Base-by-base conservation (phyloP, 64 coral and sea anemone genomes). In the Montipora foliosa region DNA sequence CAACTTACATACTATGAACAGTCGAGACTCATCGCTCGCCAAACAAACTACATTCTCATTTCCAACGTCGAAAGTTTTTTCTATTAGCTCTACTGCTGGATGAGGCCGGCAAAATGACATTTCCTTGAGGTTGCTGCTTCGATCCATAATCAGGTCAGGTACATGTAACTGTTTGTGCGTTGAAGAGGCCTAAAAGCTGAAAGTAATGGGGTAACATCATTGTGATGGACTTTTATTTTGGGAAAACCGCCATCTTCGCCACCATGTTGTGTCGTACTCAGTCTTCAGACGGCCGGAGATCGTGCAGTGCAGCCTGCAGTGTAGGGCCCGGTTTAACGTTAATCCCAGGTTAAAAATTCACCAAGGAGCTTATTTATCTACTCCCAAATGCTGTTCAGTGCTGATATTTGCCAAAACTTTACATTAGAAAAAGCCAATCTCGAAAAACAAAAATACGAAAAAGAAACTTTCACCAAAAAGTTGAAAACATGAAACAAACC, bases 1-100 rank as follows among this genome's bases (percentile, higher is more conserved):
- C 47, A 93, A 19, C 77, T 93, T 70, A 44, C 80, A 87, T 19
- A 84, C 92, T 6, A 93, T 75, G 47, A 93, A 93, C 17, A 80
- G 6, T 25, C 87, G 87, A 15, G 83, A 80, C 11, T 73, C 44
- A 14, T 74, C 48, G n/a, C 67, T 88, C 15, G 84, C 47, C 20
- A 88, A 50, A 70, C 92, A 93, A n/a, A 88, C 21, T 21, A 75
- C 84, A 80, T 84, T 88, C 4, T 21, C 47, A 11, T 46, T 17
- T 9, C 75, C 75, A 1, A 5, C 20, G 0, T 62, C 74, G 75
- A 88, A 58, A 20, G 68, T 47, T 67, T 7, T 79, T 59, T 88
- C 84, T 17, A 88, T 76, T 6, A 93, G 24, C 45, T 88, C 92
- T 55, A 88, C 76, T 14, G 59, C 51, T 61, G 79, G 67, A 67